Evolutionary conservation across 2,113 vertebrate genomes (phyloP).

Genomic region (Platycercus adscitus): DNA sequence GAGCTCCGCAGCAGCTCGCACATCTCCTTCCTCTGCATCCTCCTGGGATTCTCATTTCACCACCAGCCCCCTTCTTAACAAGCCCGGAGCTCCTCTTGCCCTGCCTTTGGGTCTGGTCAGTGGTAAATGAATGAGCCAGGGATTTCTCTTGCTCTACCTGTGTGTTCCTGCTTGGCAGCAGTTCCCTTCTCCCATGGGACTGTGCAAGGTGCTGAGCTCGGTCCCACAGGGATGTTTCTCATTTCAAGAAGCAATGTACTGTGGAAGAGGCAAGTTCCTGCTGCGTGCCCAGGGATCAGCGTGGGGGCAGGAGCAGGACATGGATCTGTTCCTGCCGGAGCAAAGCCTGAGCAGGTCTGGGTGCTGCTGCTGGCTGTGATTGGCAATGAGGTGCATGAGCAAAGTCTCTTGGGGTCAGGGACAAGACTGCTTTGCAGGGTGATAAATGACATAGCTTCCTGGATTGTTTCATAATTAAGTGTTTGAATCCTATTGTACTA

Average conservation of each 20-base stretch:
- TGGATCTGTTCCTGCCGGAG: background rate
- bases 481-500: constrained; percentile 5
- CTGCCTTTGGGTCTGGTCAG: background rate
- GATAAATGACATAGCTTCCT: background rate
- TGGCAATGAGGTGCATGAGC: accelerated
- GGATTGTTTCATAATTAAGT: constrained; percentile 51
- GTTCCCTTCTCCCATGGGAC: accelerated
- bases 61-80: background rate
- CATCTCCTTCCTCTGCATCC: background rate
- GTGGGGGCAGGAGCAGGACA: background rate
- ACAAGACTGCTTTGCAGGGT: background rate
- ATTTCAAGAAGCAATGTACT: background rate
- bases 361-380: background rate
- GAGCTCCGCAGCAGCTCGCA: background rate
- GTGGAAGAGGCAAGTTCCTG: background rate
- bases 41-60: background rate
- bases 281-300: background rate
- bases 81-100: background rate
- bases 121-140: accelerated
- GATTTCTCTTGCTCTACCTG: background rate
- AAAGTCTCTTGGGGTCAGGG: background rate
- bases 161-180: accelerated
- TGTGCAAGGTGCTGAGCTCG: background rate
- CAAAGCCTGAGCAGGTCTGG: background rate
- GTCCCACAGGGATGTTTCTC: background rate